These are phyloP conservation scores for Lithophane ornitopus DNA, from an alignment of 2,888 invertebrate species.

Conservation along the genomic window DNA sequence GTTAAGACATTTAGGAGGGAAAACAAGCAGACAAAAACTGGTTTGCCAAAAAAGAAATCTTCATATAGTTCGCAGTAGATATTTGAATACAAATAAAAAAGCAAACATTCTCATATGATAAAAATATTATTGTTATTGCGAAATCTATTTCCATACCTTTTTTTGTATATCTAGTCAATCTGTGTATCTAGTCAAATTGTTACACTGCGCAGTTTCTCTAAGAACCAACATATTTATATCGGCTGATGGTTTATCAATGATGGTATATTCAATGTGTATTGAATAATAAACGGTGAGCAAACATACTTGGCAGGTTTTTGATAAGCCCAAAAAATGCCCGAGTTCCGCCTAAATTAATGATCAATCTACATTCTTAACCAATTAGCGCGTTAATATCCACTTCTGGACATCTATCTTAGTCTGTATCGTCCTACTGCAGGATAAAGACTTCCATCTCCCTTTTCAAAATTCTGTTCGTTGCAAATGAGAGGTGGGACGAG, in stretches of 20 bases:
- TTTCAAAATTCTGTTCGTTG: not conserved
- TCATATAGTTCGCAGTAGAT: slow-evolving; percentile 13
- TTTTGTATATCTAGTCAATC: slow-evolving; percentile 34
- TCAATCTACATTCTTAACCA: too few relatives aligned
- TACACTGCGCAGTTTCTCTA: slow-evolving; percentile 38
- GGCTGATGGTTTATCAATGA: not conserved
- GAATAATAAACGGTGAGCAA: not conserved
- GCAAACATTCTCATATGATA: slow-evolving; percentile 36
- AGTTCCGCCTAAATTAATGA: too few relatives aligned
- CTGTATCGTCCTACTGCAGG: not conserved
- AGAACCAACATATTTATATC: slow-evolving; percentile 26
- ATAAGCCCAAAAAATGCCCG: not conserved
- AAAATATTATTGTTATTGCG: slow-evolving; percentile 53
- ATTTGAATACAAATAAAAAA: slow-evolving; percentile 27
- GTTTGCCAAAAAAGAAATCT: slow-evolving; percentile 6
- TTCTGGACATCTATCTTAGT: too few relatives aligned
- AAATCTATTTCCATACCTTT: slow-evolving; percentile 43
- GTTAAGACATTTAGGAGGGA: slow-evolving; percentile 4
- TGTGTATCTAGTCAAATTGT: slow-evolving; percentile 26
- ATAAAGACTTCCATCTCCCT: not conserved
- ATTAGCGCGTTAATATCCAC: too few relatives aligned
- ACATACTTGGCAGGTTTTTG: not conserved
- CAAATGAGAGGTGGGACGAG: not conserved
- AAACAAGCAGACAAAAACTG: not conserved
- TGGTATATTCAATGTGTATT: not conserved